phyloP scores from a whole-genome alignment of 37 sponge, comb jelly and placozoan genomes.

The Hormiphora californensis region DNA sequence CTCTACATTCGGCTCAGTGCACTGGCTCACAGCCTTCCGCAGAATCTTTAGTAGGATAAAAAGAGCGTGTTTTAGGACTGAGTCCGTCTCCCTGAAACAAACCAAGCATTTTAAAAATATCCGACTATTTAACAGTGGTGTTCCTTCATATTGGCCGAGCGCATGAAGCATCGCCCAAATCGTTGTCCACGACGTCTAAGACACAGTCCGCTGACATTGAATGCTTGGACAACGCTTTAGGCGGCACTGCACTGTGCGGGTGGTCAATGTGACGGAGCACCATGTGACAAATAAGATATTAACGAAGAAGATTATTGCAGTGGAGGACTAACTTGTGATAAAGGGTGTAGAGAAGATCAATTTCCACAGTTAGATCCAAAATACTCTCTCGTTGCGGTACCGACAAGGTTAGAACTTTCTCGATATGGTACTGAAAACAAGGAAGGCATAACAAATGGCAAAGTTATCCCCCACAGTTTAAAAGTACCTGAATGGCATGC shows the following conservation, averaged over 20 bases:
- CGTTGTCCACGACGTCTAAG: too few relatives aligned
- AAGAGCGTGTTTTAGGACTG: conserved; percentile 11
- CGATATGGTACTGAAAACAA: conserved; percentile 31
- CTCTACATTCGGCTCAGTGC: background rate
- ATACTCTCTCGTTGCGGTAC: background rate
- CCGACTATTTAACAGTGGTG: too few relatives aligned
- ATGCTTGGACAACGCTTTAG: too few relatives aligned
- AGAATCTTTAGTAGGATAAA: background rate
- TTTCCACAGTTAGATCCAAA: conserved; percentile 35
- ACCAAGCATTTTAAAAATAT: too few relatives aligned
- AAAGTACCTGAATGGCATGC: conserved; percentile 40
- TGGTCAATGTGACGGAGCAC: too few relatives aligned
- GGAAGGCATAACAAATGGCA: background rate
- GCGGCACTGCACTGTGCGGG: too few relatives aligned
- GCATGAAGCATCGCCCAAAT: too few relatives aligned
- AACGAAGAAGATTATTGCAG: background rate
- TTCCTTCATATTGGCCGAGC: too few relatives aligned
- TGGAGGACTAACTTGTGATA: conserved; percentile 52
- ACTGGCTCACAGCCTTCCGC: background rate
- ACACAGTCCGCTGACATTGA: too few relatives aligned
- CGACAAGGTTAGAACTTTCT: background rate
- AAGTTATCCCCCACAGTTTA: background rate
- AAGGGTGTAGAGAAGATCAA: conserved; percentile 2
- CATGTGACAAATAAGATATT: too few relatives aligned
- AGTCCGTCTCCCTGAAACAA: conserved; percentile 34